Evolutionary conservation across 1,140 invertebrate species (phyloP).

Genomic region (Onthophagus taurus): DNA sequence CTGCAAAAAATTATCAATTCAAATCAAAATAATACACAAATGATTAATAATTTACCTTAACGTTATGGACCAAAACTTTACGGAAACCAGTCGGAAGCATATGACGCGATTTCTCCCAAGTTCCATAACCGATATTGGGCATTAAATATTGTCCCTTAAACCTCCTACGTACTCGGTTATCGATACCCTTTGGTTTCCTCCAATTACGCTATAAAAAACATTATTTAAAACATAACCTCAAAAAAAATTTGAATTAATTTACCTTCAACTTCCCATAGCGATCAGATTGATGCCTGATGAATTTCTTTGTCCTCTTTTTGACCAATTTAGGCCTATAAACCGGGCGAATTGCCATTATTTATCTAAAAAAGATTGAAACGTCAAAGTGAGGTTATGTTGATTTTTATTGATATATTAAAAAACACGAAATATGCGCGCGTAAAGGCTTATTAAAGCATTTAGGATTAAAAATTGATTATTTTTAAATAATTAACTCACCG

Average conservation of each 20-base stretch:
- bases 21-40: neutral
- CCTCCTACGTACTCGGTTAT: slow-evolving; percentile 95
- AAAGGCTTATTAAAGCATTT: too few species aligned
- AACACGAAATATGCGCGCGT: too few species aligned
- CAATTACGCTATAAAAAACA: slow-evolving; percentile 59
- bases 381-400: slow-evolving; percentile 7
- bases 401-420: too few species aligned
- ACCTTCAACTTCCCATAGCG: slow-evolving; percentile 93
- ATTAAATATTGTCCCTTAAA: slow-evolving; percentile 99
- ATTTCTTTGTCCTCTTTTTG: slow-evolving; percentile 94
- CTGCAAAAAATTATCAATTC: slow-evolving; percentile 44
- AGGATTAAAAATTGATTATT: too few species aligned
- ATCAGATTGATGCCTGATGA: slow-evolving; percentile 94
- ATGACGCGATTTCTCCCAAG: slow-evolving; percentile 86
- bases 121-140: slow-evolving; percentile 99
- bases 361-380: neutral
- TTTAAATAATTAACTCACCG: neutral
- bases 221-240: slow-evolving; percentile 1
- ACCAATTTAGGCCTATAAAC: slow-evolving; percentile 81
- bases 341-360: slow-evolving; percentile 70
- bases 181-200: slow-evolving; percentile 95
- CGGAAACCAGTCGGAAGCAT: slow-evolving; percentile 96
- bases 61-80: slow-evolving; percentile 73
- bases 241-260: slow-evolving; percentile 29
- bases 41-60: slow-evolving; percentile 50